Evolutionary conservation across 2,113 vertebrate species (phyloP).

Genomic region (Zosterops hypoxanthus): DNA sequence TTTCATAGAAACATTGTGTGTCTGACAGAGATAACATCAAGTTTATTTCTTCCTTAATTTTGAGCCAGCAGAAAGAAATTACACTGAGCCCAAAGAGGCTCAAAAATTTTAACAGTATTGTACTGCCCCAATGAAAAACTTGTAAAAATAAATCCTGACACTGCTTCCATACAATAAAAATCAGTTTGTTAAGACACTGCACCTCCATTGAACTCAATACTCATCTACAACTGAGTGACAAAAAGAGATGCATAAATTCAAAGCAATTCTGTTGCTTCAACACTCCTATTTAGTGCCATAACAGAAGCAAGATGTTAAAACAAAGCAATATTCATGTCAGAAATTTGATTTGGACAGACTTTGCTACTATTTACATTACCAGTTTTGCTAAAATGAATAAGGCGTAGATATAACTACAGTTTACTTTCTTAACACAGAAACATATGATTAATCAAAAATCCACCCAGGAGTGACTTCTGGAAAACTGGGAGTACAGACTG

Average conservation of each 20-base stretch:
- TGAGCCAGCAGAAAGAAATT: not conserved
- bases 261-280: not conserved
- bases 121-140: not conserved
- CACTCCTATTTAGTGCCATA: not conserved
- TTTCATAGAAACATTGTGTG: not conserved
- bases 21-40: not conserved
- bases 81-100: not conserved
- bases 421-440: not conserved
- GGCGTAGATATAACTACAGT: not conserved
- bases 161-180: not conserved
- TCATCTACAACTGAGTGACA: not conserved
- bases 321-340: not conserved
- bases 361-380: not conserved
- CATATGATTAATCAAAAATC: not conserved
- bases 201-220: not conserved
- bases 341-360: not conserved
- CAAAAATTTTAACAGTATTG: not conserved
- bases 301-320: not conserved
- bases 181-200: not conserved
- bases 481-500: not conserved
- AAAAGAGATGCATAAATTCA: not conserved
- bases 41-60: not conserved
- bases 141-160: not conserved
- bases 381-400: not conserved
- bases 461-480: not conserved